Base-by-base conservation (phyloP, 1,140 invertebrate genomes). In the Papilio polyxenes region DNA sequence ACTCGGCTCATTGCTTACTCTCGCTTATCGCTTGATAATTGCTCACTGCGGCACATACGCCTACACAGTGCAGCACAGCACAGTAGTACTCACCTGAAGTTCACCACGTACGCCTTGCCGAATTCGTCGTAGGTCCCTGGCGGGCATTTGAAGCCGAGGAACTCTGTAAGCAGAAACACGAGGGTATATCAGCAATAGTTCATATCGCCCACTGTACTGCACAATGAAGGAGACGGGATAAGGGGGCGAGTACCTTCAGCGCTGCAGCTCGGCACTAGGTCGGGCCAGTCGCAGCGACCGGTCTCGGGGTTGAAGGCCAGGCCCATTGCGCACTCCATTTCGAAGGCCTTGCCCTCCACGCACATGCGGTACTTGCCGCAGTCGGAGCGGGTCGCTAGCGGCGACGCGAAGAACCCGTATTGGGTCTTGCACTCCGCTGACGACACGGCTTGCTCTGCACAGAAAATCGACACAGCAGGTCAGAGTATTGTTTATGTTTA, bases 361-460 rank as follows among this genome's bases (percentile, higher is more conserved):
- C 98, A 98, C 82, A 97, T 97, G 93, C 97, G 97, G 89, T 98
- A 98, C 87, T 97, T 95, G 2, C 97, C 97, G 86, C 98, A 98
- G 15, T 87, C 76, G 37, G 51, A 62, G 53, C 77, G 77, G 77
- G 53, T 79, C 15, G 94, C 88, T 86, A 97, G 95, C 6, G 86
- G 85, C 1, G 97, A 97, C 81, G 96, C 95, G 93, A 96, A 98
- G 87, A 97, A 97, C 0, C 98, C 98, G 85, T 96, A 98, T 86
- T 97, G 97, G 89, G 97, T 97, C 0, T 98, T 97, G 90, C 98
- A 98, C 1, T 98, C 96, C 0, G 96, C 95, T 0, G 97, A 97
- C 1, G 97, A 94, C 80, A 96, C 94, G 31, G 92, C 87, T 40
- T 87, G 84, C 80, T 93, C 93, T 93, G 84, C n/a, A 69, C 53